A percentile compares a stretch with the other conserved stretches of the same genome.
These are phyloP conservation scores for Egretta garzetta DNA, from an alignment of 2,113 vertebrate species.

Conservation along the genomic window DNA sequence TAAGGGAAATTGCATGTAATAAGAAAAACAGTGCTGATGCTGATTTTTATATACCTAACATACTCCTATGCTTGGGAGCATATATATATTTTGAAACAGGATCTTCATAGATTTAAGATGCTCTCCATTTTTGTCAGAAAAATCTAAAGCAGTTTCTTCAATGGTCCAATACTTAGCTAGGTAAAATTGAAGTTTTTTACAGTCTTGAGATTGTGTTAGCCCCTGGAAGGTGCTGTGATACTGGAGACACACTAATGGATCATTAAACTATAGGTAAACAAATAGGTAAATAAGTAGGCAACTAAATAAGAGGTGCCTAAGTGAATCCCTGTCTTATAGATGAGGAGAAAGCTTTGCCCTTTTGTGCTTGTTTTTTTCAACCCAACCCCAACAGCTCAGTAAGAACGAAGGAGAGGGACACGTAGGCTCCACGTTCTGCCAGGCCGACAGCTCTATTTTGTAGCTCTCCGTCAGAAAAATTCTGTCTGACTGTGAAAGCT, in stretches of 20 bases:
- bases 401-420: background rate
- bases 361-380: background rate
- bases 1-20: background rate
- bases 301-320: background rate
- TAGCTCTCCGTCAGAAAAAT: slow-evolving; percentile 1
- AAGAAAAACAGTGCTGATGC: background rate
- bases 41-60: background rate
- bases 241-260: background rate
- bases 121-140: background rate
- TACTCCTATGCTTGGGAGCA: background rate
- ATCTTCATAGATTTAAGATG: background rate
- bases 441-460: slow-evolving; percentile 14
- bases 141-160: background rate
- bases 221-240: background rate
- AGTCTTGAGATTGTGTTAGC: background rate
- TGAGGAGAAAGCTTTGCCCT: background rate
- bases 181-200: background rate
- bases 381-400: background rate
- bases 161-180: background rate
- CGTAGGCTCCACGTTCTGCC: background rate
- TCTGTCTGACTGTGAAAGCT: slow-evolving; percentile 6
- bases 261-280: background rate
- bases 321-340: background rate
- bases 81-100: rapidly evolving
- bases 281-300: background rate